Conservation (phyloP, 2,888 invertebrate species). For the Pandemis cinnamomeana region DNA sequence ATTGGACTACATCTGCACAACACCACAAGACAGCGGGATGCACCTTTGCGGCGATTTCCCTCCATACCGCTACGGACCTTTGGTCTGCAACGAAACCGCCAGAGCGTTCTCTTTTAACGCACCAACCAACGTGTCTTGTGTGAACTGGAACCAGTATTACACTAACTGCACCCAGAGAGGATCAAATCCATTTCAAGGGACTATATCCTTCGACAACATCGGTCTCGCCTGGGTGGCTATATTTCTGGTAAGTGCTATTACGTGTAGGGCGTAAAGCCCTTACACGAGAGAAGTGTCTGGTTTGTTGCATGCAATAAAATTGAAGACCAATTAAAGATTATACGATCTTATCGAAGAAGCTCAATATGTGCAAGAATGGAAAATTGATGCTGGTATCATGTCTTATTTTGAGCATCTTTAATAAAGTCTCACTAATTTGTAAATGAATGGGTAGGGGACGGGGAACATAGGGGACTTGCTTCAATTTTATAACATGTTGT, state of each 20-base stretch:
- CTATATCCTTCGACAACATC: slow-evolving; percentile 99
- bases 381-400: not conserved
- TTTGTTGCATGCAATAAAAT: slow-evolving; percentile 6
- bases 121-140: slow-evolving; percentile 91
- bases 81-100: slow-evolving; percentile 91
- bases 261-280: not conserved
- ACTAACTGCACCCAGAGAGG: slow-evolving; percentile 96
- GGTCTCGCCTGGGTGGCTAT: slow-evolving; percentile 99
- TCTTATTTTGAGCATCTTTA: too few species aligned
- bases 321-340: not conserved
- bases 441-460: too few species aligned
- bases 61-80: slow-evolving; percentile 88
- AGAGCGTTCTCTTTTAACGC: slow-evolving; percentile 84
- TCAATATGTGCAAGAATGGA: not conserved
- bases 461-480: too few species aligned
- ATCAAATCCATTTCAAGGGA: slow-evolving; percentile 99
- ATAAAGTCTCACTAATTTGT: too few species aligned
- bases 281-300: not conserved
- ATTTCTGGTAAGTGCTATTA: slow-evolving; percentile 92
- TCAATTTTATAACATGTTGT: not conserved
- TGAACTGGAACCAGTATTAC: slow-evolving; percentile 99
- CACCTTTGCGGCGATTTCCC: slow-evolving; percentile 94
- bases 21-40: slow-evolving; percentile 97
- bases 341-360: not conserved
- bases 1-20: slow-evolving; percentile 98